These are phyloP conservation scores for Pollenia amentaria DNA, from an alignment of 2,888 invertebrate species.

Conservation along the genomic window DNA sequence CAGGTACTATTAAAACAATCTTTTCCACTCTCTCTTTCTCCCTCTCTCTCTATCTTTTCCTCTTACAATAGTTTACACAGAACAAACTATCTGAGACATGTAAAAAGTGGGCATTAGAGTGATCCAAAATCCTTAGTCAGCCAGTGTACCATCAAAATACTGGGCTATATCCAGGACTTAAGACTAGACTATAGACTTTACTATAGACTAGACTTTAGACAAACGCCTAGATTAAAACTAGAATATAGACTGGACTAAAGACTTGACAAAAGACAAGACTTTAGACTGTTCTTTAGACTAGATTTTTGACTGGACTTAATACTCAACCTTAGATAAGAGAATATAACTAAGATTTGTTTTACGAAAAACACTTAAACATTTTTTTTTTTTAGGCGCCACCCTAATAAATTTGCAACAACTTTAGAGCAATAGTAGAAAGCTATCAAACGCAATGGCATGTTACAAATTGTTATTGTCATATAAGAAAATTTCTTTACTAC, in stretches of 20 bases:
- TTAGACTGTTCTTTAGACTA: no score
- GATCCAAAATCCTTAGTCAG: not conserved
- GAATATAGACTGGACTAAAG: no score
- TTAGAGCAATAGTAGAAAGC: constrained; percentile 10
- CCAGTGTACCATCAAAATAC: no score
- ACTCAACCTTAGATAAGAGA: no score
- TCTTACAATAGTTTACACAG: not conserved
- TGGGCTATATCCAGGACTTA: no score
- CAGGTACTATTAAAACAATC: constrained; percentile 69
- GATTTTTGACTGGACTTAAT: no score
- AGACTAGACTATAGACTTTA: no score
- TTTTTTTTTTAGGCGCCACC: not conserved
- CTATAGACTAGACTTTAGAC: no score
- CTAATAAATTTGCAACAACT: not conserved
- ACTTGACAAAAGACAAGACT: no score
- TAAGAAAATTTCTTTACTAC: constrained; percentile 21
- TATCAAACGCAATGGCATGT: constrained; percentile 67
- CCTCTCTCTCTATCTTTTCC: not conserved
- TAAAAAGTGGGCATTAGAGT: constrained; percentile 8
- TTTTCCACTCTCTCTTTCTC: not conserved
- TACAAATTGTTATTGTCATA: constrained; percentile 63
- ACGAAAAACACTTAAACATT: no score
- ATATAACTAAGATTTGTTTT: no score
- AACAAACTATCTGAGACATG: constrained; percentile 13
- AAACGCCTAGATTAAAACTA: no score